Percentiles rank a stretch among this genome's conserved stretches.
phyloP scores from a whole-genome alignment of 2,888 invertebrate species.

The Diarsia rubi region DNA sequence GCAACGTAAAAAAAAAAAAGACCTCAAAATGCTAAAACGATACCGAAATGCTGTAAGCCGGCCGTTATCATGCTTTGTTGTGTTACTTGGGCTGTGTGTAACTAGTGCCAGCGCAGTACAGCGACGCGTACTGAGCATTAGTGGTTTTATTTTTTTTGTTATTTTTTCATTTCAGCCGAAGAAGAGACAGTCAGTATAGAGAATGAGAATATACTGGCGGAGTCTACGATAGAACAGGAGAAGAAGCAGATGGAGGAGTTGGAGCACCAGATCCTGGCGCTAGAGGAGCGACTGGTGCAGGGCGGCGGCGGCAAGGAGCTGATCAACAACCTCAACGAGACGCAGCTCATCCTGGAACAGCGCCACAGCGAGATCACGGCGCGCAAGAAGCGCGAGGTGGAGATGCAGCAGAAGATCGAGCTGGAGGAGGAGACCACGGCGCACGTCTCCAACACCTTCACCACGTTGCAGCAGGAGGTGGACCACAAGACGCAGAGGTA shows the following conservation, averaged over 20 bases:
- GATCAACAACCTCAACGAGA: constrained; percentile 98
- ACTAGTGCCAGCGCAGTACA: too few relatives aligned
- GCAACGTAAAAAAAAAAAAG: too few relatives aligned
- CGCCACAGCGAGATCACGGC: constrained; percentile 96
- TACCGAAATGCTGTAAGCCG: too few relatives aligned
- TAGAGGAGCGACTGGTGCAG: constrained; percentile 98
- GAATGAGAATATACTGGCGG: constrained; percentile 86
- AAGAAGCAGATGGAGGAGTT: constrained; percentile 94
- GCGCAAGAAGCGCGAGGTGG: constrained; percentile 96
- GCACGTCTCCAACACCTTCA: constrained; percentile 97
- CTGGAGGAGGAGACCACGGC: constrained; percentile 98
- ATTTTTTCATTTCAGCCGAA: constrained; percentile 72
- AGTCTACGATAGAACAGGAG: constrained; percentile 92
- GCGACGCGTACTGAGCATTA: too few relatives aligned
- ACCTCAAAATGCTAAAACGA: too few relatives aligned
- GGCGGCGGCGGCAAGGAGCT: constrained; percentile 97
- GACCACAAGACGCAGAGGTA: constrained; percentile 97
- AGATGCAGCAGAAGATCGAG: constrained; percentile 98
- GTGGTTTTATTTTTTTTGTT: neutral
- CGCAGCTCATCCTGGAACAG: constrained; percentile 97
- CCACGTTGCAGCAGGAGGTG: constrained; percentile 98
- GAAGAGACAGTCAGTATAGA: constrained; percentile 87
- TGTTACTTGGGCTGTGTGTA: too few relatives aligned
- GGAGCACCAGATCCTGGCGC: constrained; percentile 94
- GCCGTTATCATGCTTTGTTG: too few relatives aligned